Base-by-base conservation (phyloP, 1,140 invertebrate species). In the Drosophila suzukii region DNA sequence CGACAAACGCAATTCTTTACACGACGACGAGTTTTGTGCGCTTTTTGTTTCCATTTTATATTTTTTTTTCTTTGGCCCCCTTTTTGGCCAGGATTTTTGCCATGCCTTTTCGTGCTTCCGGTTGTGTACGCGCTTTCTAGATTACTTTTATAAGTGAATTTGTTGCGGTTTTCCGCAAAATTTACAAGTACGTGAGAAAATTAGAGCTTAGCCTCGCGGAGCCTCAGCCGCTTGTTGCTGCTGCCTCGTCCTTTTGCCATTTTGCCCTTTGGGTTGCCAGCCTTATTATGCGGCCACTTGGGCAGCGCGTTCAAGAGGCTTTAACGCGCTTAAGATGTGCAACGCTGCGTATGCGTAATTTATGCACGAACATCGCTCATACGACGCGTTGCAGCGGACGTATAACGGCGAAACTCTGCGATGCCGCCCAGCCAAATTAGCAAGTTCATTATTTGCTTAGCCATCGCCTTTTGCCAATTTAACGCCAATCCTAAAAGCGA, bases 151-250 rank as follows among this genome's bases (percentile, higher is more conserved):
- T 89, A 89, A 89, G 84, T 89, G 84, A 89, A 89, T 89, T 89
- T 89, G 84, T 89, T 89, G 84, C 84, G 84, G 84, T 89, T 89
- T 89, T 89, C 84, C 84, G 84, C 84, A 89, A 89, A 89, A 89
- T 89, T 89, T 89, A 89, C 84, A 89, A 89, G 84, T 89, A 89
- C 84, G 84, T 89, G 84, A 89, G 84, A 89, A 89, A 89, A 89
- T 89, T 89, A 89, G 84, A 81, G 84, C 85, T 89, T 89, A 89
- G 84, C 84, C 82, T 75, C 61, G 77, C 78, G 63, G 63, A 59
- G 36, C 34, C 59, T 44, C 58, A 75, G 80, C 47, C 75, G 80
- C 80, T 85, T 84, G 81, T 84, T 84, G 81, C 81, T 27, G 27
- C 39, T 32, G 57, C 47, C 47, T 12, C 43, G 17, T 46, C 17